These are phyloP conservation scores for Athene cunicularia DNA, from an alignment of 2,113 vertebrate genomes.

Conservation along the genomic window DNA sequence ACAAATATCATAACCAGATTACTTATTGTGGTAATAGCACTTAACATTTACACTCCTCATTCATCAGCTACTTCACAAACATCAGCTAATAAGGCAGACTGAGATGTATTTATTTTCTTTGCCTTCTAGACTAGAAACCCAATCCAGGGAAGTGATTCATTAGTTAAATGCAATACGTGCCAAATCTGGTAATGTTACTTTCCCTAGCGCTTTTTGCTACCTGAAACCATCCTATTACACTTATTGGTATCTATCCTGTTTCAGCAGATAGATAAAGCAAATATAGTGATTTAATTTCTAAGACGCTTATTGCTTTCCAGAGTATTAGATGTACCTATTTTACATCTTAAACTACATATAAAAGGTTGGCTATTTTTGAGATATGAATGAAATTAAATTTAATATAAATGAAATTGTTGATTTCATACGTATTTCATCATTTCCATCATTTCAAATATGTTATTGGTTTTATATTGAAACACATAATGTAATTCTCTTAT, in stretches of 20 bases:
- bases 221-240: background rate
- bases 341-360: background rate
- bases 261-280: background rate
- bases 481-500: background rate
- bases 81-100: background rate
- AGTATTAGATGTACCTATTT: background rate
- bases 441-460: background rate
- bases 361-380: background rate
- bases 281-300: background rate
- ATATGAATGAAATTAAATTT: background rate
- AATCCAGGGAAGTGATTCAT: constrained; percentile 17
- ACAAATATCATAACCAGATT: background rate
- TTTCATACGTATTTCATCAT: background rate
- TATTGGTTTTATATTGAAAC: background rate
- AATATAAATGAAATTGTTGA: background rate
- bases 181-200: background rate
- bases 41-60: background rate
- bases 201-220: background rate
- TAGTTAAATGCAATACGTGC: background rate
- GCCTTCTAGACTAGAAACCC: background rate
- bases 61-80: background rate
- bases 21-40: background rate
- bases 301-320: background rate
- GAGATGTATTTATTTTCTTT: constrained; percentile 6
- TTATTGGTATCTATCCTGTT: background rate